A percentile compares a stretch with the other conserved stretches of the same genome.
Evolutionary conservation across 2,888 invertebrate species (phyloP).

Genomic region (Synanthedon myopaeformis): DNA sequence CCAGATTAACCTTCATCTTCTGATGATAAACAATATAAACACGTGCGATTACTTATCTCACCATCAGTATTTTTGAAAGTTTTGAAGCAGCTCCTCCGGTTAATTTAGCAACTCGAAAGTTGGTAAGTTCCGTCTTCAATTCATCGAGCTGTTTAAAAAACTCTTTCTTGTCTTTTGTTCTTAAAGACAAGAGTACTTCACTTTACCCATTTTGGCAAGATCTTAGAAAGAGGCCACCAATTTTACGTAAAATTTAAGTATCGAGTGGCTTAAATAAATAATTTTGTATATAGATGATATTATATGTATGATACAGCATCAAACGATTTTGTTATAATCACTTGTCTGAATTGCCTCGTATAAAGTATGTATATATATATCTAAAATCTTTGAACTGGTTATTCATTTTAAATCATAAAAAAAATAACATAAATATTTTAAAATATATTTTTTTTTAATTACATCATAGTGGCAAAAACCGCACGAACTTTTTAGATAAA

Average conservation of each 20-base stretch:
- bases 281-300: too few relatives aligned
- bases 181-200: conserved; percentile 97
- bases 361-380: too few relatives aligned
- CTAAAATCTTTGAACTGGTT: too few relatives aligned
- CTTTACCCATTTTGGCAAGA: conserved; percentile 73
- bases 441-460: too few relatives aligned
- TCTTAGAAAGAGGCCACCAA: background rate
- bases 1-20: conserved; percentile 97
- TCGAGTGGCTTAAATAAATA: too few relatives aligned
- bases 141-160: conserved; percentile 97
- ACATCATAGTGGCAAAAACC: too few relatives aligned
- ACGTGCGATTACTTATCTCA: conserved; percentile 98
- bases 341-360: too few relatives aligned
- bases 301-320: too few relatives aligned
- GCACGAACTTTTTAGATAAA: too few relatives aligned
- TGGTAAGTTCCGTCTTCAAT: conserved; percentile 95
- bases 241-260: background rate
- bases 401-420: too few relatives aligned
- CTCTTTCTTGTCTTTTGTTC: conserved; percentile 97
- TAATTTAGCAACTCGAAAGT: conserved; percentile 95
- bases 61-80: conserved; percentile 99
- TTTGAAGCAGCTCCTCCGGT: conserved; percentile 99
- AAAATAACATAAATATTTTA: too few relatives aligned
- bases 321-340: too few relatives aligned
- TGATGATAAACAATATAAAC: conserved; percentile 99